Evolutionary conservation across 2,113 vertebrate species (phyloP).

Genomic region (Alexandromys fortis): DNA sequence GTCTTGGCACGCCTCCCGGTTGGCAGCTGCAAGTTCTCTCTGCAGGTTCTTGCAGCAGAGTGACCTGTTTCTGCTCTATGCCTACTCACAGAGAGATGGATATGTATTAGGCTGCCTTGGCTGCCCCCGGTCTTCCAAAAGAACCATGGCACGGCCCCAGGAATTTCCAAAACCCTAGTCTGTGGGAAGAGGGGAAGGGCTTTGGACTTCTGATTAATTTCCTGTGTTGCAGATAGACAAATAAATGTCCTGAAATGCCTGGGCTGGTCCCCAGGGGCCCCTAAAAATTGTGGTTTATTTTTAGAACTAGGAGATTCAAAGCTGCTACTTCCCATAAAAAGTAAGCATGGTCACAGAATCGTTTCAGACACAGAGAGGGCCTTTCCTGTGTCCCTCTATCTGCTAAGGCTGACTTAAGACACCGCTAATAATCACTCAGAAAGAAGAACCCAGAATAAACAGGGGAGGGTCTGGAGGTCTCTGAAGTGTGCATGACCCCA

Average conservation of each 20-base stretch:
- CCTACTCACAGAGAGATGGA: conserved; percentile 48
- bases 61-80: conserved; percentile 49
- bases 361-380: neutral
- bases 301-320: conserved; percentile 69
- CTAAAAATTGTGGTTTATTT: conserved; percentile 72
- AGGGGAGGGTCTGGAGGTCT: conserved; percentile 1
- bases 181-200: conserved; percentile 63
- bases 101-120: conserved; percentile 61
- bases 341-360: conserved; percentile 34
- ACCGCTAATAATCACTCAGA: neutral
- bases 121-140: conserved; percentile 29
- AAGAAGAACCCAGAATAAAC: conserved; percentile 2
- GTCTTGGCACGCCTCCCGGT: neutral
- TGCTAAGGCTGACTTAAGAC: neutral
- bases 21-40: neutral
- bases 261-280: conserved; percentile 50
- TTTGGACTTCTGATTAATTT: conserved; percentile 76
- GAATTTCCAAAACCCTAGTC: conserved; percentile 49
- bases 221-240: conserved; percentile 62
- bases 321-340: conserved; percentile 62
- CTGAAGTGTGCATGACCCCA: neutral
- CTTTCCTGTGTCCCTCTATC: conserved; percentile 19
- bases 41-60: conserved; percentile 38
- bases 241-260: conserved; percentile 71
- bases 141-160: conserved; percentile 50